Evolutionary conservation across 2,113 vertebrate species (phyloP).

Genomic region (Trichomycterus rosablanca): DNA sequence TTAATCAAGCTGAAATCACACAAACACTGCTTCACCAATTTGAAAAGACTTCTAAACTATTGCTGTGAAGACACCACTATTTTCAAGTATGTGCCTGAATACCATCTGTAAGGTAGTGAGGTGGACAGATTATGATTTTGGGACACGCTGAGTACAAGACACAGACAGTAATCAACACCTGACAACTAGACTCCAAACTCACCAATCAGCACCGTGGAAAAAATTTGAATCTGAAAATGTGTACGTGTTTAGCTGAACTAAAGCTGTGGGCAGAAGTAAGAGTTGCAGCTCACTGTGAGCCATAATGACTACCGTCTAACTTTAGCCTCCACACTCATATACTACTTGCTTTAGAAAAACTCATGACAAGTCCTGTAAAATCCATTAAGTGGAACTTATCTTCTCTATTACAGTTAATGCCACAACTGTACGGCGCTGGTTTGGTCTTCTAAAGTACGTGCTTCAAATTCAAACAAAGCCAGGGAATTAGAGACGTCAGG

Average conservation of each 20-base stretch:
- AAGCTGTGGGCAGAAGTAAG: neutral
- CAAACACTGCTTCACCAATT: slow-evolving; percentile 6
- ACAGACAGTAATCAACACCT: slow-evolving; percentile 14
- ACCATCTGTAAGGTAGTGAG: slow-evolving; percentile 4
- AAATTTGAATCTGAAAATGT: neutral
- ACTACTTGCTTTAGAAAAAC: slow-evolving; percentile 7
- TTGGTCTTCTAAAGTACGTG: neutral
- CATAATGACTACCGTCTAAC: slow-evolving; percentile 18
- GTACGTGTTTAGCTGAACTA: neutral
- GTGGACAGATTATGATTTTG: neutral
- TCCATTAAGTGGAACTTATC: neutral
- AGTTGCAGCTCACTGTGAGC: slow-evolving; percentile 34
- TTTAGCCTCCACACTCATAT: slow-evolving; percentile 3
- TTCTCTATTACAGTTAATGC: slow-evolving; percentile 1
- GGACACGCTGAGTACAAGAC: slow-evolving; percentile 33
- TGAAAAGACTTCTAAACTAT: slow-evolving; percentile 22
- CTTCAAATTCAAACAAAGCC: no score
- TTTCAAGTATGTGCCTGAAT: slow-evolving; percentile 15
- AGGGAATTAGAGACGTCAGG: slow-evolving; percentile 9
- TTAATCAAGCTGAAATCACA: slow-evolving; percentile 1
- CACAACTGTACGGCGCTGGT: neutral
- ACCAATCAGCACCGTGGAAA: slow-evolving; percentile 22
- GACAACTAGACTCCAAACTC: slow-evolving; percentile 24
- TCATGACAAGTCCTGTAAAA: neutral
- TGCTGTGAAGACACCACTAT: slow-evolving; percentile 30